Base-by-base conservation (phyloP, 2,113 vertebrate genomes). In the Corythoichthys haematopterus region DNA sequence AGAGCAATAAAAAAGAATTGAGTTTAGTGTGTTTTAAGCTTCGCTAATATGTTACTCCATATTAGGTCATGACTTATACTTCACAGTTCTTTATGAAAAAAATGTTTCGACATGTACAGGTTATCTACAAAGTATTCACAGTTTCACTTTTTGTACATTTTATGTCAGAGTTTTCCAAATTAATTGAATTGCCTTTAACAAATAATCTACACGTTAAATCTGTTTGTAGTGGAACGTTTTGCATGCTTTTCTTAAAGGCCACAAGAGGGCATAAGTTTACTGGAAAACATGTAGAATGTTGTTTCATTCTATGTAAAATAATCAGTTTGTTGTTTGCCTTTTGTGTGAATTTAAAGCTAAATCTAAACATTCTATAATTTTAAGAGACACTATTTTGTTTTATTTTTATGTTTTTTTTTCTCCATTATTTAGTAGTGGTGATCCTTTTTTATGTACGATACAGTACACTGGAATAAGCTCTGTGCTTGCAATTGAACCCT, bases 81-180 rank as follows among this genome's bases (percentile, higher is more conserved):
- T 80, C 70, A 78, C 53, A 64, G 13, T 71, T 74, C 13, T 50
- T 66, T 53, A 66, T 56, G 46, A 14, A 61, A 55, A 45, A 16
- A 57, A 16, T 74, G 51, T 13, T 69, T 7, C 5, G 16, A 33
- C 33, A 33, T 16, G 52, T 20, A 53, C 20, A 7, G 52, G 9
- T 8, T 20, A 55, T 55, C 52, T 33, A 9, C 20, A 20, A 55
- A 55, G 52, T 55, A 55, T 55, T 55, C 52, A 55, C 52, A 55
- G 10, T 3, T 55, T 55, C 52, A 12, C 52, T n/a, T 13, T 33
- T 55, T 55, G 3, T 10, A 55, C 28, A 33, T 55, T 55, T 33
- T 55, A 33, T 12, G 2, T 55, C 3, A 50, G 13, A 15, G 47
- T 15, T 15, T 50, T 2, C 4, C 13, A 14, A 50, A 50, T 4